Evolutionary conservation across 2,888 invertebrate species (phyloP), one percentile per base, ranked within the genome.

Genomic region (Rotaria socialis): DNA sequence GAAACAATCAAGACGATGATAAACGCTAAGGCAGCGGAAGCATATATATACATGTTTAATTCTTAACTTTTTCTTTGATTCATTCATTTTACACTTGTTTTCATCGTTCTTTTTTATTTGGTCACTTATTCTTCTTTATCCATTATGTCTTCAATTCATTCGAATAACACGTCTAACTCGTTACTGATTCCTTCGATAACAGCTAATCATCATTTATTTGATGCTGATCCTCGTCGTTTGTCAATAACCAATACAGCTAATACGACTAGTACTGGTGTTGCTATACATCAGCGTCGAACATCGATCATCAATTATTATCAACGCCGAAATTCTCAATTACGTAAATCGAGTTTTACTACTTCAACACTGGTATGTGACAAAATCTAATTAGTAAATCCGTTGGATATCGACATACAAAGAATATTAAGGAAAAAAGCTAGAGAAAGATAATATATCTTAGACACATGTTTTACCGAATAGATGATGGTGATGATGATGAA

Each of bases 291-390:
- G 24, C 80, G 80, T n/a, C 80, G 80, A 47, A 47, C 47, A 80
- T 80, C 80, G 5, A 80, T 80, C 47, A 10, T 80, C 14, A 80
- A 80, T 47, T 67, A 67, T 16, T 35, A 67, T 67, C 80, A 80
- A 47, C 80, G 47, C 14, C 24, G 80, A 43, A 80, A 80, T 47
- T 80, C 80, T 47, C 80, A 80, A 80, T 80, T 80, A n/a, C 80
- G 80, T 47, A 80, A 80, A 80, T 22, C 80, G 24, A 80, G 80
- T 80, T 80, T 80, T 80, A 80, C 80, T 0, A 47, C 80, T 47
- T 80, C 80, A 80, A 80, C 47, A n/a, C 47, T 80, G 80, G 80
- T 80, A 80, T 80, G 80, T 80, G 35, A 67, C 67, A 67, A 35
- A 67, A 14, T 27, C 14, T 27, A 27, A 67, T 35, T 67, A 67